Evolutionary conservation across 2,797 vertebrate species (phyloP).

Genomic region (Phalloptychus januarius): DNA sequence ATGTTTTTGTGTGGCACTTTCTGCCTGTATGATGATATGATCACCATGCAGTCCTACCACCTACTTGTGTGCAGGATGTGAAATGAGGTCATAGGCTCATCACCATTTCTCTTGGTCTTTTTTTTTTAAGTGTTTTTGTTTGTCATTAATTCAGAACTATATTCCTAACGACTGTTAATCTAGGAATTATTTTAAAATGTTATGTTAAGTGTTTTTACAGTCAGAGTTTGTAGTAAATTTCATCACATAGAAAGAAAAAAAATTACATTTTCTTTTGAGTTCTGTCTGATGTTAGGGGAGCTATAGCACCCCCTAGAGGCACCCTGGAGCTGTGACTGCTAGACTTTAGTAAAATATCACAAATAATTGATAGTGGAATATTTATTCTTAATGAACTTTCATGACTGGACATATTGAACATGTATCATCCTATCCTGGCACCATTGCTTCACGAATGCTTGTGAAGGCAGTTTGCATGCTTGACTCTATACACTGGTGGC

Average conservation of each 20-base stretch:
- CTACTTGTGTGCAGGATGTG: background rate
- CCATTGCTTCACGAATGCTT: background rate
- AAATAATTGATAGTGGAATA: background rate
- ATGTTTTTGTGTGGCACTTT: background rate
- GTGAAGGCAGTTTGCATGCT: background rate
- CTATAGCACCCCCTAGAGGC: background rate
- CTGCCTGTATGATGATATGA: background rate
- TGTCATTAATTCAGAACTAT: background rate
- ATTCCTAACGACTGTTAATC: background rate
- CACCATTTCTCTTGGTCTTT: background rate
- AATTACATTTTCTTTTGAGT: background rate
- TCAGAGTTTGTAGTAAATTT: background rate
- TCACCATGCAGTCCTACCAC: background rate
- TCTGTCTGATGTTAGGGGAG: background rate
- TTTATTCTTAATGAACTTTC: background rate
- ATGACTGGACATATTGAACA: background rate
- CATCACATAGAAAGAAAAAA: background rate
- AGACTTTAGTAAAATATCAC: background rate
- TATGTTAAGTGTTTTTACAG: background rate
- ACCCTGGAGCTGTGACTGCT: background rate
- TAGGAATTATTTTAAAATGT: background rate
- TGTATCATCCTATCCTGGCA: background rate
- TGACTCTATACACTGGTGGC: background rate
- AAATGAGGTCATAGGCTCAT: background rate
- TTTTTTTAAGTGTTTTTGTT: background rate